Evolutionary conservation across 92 coral and sea anemone species (phyloP).

Genomic region (Zoanthus solanderi): DNA sequence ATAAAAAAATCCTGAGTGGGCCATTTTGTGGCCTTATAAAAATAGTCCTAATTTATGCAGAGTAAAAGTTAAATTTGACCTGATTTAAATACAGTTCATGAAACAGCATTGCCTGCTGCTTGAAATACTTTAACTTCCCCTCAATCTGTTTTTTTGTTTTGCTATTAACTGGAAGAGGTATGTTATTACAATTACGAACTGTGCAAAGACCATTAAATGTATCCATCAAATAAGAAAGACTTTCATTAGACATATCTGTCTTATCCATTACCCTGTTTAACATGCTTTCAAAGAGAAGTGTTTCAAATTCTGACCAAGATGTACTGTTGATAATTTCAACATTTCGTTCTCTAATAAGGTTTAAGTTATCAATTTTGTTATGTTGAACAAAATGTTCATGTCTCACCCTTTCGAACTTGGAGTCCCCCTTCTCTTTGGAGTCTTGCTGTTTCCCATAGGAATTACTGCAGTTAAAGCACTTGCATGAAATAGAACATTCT

Average conservation of each 20-base stretch:
- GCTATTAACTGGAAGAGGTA: background rate
- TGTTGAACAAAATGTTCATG: conserved; percentile 44
- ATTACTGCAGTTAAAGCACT: conserved; percentile 46
- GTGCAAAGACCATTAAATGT: background rate
- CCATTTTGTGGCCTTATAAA: too few relatives aligned
- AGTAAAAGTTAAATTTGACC: background rate
- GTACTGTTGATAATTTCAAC: conserved; percentile 3
- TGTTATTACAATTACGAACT: too few relatives aligned
- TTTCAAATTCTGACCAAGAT: conserved; percentile 46
- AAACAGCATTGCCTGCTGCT: background rate
- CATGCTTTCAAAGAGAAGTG: conserved; percentile 38
- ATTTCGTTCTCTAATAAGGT: conserved; percentile 48
- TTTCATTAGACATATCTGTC: background rate
- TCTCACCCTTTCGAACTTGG: conserved; percentile 14
- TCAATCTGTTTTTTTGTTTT: background rate
- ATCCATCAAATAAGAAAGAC: background rate
- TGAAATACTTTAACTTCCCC: background rate
- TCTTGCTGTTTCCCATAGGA: conserved; percentile 40
- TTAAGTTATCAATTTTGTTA: conserved; percentile 37
- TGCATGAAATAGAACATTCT: conserved; percentile 31
- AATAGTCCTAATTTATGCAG: too few relatives aligned
- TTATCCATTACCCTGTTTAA: background rate
- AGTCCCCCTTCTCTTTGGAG: background rate
- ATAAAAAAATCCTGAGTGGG: too few relatives aligned
- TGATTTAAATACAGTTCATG: background rate